Percentiles rank a stretch among this genome's conserved stretches.
phyloP scores from a whole-genome alignment of 2,113 vertebrate species.

The Apteryx mantelli region DNA sequence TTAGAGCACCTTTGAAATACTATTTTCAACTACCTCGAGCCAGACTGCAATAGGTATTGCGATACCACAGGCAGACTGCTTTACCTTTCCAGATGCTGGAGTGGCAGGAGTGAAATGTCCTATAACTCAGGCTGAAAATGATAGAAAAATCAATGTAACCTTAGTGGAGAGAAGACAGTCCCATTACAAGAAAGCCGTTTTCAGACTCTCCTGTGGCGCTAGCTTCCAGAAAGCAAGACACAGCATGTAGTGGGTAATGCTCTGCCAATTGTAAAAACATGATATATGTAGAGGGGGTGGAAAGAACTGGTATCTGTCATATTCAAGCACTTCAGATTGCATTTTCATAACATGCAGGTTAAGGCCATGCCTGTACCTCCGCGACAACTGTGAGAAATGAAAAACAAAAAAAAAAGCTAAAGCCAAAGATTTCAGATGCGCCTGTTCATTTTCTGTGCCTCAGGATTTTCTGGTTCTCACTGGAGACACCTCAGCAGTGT shows the following conservation, averaged over 20 bases:
- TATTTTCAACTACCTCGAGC: background rate
- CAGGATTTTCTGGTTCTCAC: background rate
- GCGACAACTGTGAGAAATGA: background rate
- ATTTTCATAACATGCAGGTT: background rate
- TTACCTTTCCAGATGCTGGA: background rate
- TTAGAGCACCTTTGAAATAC: background rate
- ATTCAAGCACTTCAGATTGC: background rate
- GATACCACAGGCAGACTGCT: background rate
- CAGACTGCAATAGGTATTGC: background rate
- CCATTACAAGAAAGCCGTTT: background rate
- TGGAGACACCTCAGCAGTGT: rapidly evolving
- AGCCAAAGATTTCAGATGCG: background rate
- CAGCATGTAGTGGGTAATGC: background rate
- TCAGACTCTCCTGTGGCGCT: background rate
- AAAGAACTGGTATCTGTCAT: background rate
- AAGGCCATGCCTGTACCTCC: background rate
- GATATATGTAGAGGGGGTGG: background rate
- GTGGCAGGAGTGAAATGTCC: background rate
- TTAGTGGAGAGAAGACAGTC: background rate
- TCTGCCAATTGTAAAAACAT: background rate
- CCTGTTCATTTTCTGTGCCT: background rate
- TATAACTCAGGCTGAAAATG: constrained; percentile 28
- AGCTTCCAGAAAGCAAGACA: background rate
- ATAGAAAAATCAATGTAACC: constrained; percentile 48
- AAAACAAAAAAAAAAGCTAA: background rate